Conservation (phyloP, 2,113 vertebrate genomes). For the Hemibagrus wyckioides region DNA sequence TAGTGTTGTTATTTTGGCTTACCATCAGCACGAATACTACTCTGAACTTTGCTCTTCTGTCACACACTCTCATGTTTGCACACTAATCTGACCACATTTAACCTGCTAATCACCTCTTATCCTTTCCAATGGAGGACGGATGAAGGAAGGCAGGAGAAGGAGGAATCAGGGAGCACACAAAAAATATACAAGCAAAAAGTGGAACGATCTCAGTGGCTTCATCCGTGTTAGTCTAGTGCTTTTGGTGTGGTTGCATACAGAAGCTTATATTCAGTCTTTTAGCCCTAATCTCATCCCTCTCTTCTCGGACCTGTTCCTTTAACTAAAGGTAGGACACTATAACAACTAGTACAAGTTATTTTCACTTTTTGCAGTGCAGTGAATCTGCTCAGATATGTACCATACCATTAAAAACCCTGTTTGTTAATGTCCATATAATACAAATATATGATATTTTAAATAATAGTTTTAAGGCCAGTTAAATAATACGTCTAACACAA, state of each 20-base stretch:
- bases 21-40: not conserved
- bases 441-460: not conserved
- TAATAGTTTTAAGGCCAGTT: no score
- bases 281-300: not conserved
- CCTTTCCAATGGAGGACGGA: slow-evolving; percentile 22
- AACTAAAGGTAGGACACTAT: slow-evolving; percentile 34
- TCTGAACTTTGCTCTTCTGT: not conserved
- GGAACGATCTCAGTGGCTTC: not conserved
- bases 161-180: not conserved
- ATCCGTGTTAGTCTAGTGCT: not conserved
- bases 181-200: not conserved
- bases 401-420: not conserved
- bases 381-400: not conserved
- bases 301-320: not conserved
- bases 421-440: not conserved
- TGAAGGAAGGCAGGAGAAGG: not conserved
- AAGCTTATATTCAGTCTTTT: not conserved
- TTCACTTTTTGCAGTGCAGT: not conserved
- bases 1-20: not conserved
- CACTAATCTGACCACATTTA: slow-evolving; percentile 52
- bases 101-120: slow-evolving; percentile 53
- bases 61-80: slow-evolving; percentile 10
- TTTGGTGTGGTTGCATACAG: not conserved
- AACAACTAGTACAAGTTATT: not conserved
- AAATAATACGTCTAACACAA: not conserved